Base-by-base conservation (phyloP, 2,888 invertebrate genomes). In the Phengaris arion region DNA sequence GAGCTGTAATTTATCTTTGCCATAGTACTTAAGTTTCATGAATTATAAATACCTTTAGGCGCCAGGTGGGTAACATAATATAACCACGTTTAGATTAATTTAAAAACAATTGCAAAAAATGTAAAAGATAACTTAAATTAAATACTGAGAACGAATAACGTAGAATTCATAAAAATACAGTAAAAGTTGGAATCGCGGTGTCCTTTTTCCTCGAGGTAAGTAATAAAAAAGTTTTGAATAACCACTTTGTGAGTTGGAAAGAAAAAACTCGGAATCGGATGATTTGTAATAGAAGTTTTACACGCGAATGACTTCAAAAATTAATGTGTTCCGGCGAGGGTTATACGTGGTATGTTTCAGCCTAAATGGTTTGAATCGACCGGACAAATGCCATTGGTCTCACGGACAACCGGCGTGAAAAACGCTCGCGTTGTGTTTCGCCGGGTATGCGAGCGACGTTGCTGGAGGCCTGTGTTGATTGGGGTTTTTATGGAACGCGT, bases 221-320 rank as follows among this genome's bases (percentile, higher is more conserved):
- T 54, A 72, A 72, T 72, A 72, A 72, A 72, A 54, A 72, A 54
- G 52, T 72, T 72, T 72, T 22, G 35, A 52, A 51, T 54, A 52
- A 72, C 72, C 72, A 72, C 72, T 72, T 54, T 72, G 51, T 72
- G 54, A 72, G 51, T 70, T 52, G 70, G 69, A 69, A 70, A 22
- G 59, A 59, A 70, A 70, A 52, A 72, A 72, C 72, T 35, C 35
- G 35, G 22, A 52, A 54, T 54, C 52, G 22, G 10, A 72, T 54
- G 52, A 72, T 70, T 70, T 70, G 70, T 70, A 51, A 70, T 70
- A 51, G 52, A 52, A 72, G 52, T 35, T 72, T 54, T 54, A 45
- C 35, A 13, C 35, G 10, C 64, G 35, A 64, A 45, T 45, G 35
- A 64, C 35, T 35, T 64, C 64, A 22, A 64, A 64, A 64, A 64